These are phyloP conservation scores for Stegostoma tigrinum DNA, from an alignment of 2,113 vertebrate species.

Conservation along the genomic window DNA sequence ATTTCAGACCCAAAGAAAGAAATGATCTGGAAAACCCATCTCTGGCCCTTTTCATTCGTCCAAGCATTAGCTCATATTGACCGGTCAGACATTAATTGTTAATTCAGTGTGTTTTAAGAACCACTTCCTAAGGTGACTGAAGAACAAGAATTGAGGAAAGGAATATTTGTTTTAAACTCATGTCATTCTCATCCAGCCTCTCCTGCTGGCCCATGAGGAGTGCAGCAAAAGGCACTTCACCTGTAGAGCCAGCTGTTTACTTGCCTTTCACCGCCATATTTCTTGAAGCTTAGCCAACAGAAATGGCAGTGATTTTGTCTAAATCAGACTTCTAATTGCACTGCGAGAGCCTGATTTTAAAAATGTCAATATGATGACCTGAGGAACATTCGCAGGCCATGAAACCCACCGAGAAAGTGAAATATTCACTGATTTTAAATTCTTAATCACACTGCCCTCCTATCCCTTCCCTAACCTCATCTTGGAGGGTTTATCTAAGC, in stretches of 20 bases:
- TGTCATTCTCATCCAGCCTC: background rate
- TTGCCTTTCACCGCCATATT: background rate
- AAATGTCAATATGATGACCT: background rate
- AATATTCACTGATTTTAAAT: background rate
- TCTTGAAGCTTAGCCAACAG: background rate
- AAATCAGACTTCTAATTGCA: background rate
- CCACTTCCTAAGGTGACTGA: background rate
- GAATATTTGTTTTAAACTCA: background rate
- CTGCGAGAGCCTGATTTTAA: background rate
- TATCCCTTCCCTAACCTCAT: background rate
- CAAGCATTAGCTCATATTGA: background rate
- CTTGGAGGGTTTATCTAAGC: background rate
- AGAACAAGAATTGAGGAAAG: background rate
- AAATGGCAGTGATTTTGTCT: background rate
- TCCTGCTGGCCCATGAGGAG: background rate
- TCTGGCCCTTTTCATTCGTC: background rate
- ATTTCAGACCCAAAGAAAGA: background rate
- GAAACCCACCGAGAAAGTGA: background rate
- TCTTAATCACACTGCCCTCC: background rate
- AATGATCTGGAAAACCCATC: background rate
- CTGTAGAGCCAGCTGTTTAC: background rate
- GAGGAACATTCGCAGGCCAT: background rate
- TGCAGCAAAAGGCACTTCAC: background rate
- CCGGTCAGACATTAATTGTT: background rate
- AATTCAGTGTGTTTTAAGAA: background rate